Evolutionary conservation across 2,113 vertebrate genomes (phyloP), one percentile per base, ranked within the genome.

Genomic region (Trematocara zebra): DNA sequence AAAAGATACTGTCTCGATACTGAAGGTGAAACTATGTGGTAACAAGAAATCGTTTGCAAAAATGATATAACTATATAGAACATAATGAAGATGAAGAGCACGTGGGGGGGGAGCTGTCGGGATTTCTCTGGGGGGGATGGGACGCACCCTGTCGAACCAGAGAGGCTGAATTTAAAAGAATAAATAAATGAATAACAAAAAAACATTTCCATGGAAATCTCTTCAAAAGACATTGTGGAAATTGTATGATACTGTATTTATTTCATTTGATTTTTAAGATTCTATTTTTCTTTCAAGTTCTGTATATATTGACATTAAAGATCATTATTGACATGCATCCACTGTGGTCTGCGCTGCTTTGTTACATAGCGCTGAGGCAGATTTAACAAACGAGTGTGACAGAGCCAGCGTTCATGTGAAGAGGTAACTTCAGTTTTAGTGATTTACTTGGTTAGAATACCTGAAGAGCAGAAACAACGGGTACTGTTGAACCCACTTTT

Each of bases 241-340:
- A 98, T 97, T 98, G 97, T 98, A 97, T 96, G 95, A 98, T 98
- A 97, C 91, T 98, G 97, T 98, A 97, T 98, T 99, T 98, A 97
- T 97, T 98, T 97, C 96, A 96, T 97, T 97, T 97, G 96, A 96
- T 96, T 98, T 97, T 97, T 97, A 97, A 97, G 94, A 96, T 96
- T 96, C 87, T 97, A 97, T 96, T 97, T 98, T 98, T 97, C 96
- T 97, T 98, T 98, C 96, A 97, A 96, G 95, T 95, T 97, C 94
- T 97, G 95, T 97, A 98, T 96, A 97, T 98, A 98, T 98, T 97
- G 96, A 97, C 96, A 97, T 98, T 98, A 97, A 97, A 97, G 95
- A 97, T 97, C 97, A 97, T 96, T 96, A 96, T 96, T 96, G 95
- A 96, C 95, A 96, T 96, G 94, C 89, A 89, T 23, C 76, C 6